Percentiles rank a stretch among this genome's conserved stretches.
phyloP scores from a whole-genome alignment of 2,888 invertebrate genomes.

The Orgyia antiqua region DNA sequence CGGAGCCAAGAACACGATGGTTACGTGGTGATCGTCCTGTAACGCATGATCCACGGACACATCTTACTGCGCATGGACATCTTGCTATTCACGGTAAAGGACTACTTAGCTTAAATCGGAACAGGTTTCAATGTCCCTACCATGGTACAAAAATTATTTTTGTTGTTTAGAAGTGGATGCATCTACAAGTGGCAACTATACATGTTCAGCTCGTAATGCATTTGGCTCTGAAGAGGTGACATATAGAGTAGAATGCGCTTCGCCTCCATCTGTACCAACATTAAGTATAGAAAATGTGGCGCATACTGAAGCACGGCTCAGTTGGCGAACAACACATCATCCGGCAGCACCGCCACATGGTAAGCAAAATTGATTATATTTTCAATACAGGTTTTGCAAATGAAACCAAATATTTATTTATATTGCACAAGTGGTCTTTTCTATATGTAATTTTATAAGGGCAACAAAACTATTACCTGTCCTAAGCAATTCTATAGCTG shows the following conservation, averaged over 20 bases:
- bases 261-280: constrained; percentile 83
- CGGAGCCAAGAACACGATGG: constrained; percentile 87
- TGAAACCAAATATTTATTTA: too few species aligned
- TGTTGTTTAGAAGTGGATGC: constrained; percentile 80
- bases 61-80: constrained; percentile 84
- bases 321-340: constrained; percentile 76
- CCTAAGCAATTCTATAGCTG: too few species aligned
- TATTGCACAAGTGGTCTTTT: too few species aligned
- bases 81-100: constrained; percentile 82
- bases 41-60: constrained; percentile 84
- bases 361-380: too few species aligned
- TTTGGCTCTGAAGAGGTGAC: constrained; percentile 90
- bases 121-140: too few species aligned
- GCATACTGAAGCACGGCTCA: constrained; percentile 77
- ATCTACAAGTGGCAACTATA: constrained; percentile 87
- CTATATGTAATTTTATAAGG: too few species aligned
- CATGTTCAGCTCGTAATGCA: constrained; percentile 89
- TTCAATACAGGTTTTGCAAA: too few species aligned
- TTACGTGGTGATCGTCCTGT: constrained; percentile 83
- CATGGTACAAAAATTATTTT: too few species aligned
- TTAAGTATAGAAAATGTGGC: constrained; percentile 84
- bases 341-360: constrained; percentile 75
- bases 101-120: too few species aligned
- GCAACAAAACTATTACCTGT: too few species aligned
- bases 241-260: constrained; percentile 87